Evolutionary conservation across 2,797 vertebrate genomes (phyloP), one percentile per base, ranked within the genome.

Genomic region (Eulemur coronatus): DNA sequence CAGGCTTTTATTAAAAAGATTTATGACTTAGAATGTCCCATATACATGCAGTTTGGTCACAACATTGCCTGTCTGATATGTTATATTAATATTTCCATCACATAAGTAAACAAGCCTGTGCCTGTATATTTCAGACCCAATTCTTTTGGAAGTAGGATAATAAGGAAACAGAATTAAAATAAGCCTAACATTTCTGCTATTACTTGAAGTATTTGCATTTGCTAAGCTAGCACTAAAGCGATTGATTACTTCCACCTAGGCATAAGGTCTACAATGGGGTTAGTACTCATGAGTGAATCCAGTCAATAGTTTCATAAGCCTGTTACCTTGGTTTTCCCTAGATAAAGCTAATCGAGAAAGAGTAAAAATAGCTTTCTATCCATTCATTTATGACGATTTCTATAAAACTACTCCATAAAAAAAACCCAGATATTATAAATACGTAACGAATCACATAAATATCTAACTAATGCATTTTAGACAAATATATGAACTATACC

Each of bases 381-480:
- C 5, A 94, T 65, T 86, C 41, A 63, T 30, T 82, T 85, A n/a
- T 1, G 65, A 82, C 91, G 59, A 95, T 67, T 94, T 92, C 84
- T 50, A 61, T 72, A 89, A 96, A 90, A 96, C 28, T n/a, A 91
- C 65, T 57, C 72, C 67, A 69, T 48, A 75, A 96, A 89, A 94
- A 91, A 76, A 1, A 1, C 30, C 30, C 30, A 84, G 59, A n/a
- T 11, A 76, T 72, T 81, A 97, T 92, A 94, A 97, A 95, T 95
- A 94, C 30, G 65, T 94, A 94, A 97, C 41, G 63, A 92, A 96
- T 75, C 84, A 87, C 35, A 92, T 96, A 96, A 94, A 97, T 97
- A 94, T 95, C 95, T 95, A 95, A 97, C 18, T 46, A 91, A 84
- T 73, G 57, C 15, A 91, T 88, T 97, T 97, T 90, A 67, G 89